Evolutionary conservation across 2,888 invertebrate species (phyloP).

Genomic region (Leucoptera coffeella): DNA sequence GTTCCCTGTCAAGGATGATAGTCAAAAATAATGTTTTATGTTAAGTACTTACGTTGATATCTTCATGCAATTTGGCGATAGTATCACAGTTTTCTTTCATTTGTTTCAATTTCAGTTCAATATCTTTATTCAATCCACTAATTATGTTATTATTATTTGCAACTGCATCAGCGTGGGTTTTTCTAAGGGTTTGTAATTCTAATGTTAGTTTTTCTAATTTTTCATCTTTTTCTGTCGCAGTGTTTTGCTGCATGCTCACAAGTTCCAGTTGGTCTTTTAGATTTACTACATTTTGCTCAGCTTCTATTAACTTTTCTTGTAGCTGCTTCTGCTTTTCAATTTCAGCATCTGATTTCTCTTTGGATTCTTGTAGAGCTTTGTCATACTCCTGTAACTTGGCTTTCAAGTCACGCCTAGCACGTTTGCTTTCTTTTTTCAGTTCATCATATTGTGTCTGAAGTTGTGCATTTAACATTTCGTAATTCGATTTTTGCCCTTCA

Average conservation of each 20-base stretch:
- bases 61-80: conserved; percentile 28
- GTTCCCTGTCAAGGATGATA: too few relatives aligned
- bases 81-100: conserved; percentile 29
- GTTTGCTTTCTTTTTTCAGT: conserved; percentile 39
- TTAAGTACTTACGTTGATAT: conserved; percentile 32
- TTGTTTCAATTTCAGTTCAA: conserved; percentile 30
- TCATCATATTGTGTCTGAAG: conserved; percentile 33
- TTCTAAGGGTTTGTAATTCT: conserved; percentile 33
- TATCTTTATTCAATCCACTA: conserved; percentile 24
- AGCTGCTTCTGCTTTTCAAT: conserved; percentile 27
- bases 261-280: conserved; percentile 37
- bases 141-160: conserved; percentile 27
- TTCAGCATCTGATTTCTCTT: conserved; percentile 26
- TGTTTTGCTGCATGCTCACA: conserved; percentile 27
- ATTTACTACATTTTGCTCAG: conserved; percentile 26
- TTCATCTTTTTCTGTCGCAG: conserved; percentile 28
- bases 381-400: conserved; percentile 52
- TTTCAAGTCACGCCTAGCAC: conserved; percentile 43
- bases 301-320: conserved; percentile 23
- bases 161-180: conserved; percentile 22
- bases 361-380: conserved; percentile 27
- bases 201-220: conserved; percentile 32
- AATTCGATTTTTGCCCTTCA: conserved; percentile 40
- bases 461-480: conserved; percentile 40
- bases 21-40: too few relatives aligned